Percentiles rank a stretch among this genome's conserved stretches.
These are phyloP conservation scores for Cerastis rubricosa DNA, from an alignment of 2,888 invertebrate species.

Conservation along the genomic window DNA sequence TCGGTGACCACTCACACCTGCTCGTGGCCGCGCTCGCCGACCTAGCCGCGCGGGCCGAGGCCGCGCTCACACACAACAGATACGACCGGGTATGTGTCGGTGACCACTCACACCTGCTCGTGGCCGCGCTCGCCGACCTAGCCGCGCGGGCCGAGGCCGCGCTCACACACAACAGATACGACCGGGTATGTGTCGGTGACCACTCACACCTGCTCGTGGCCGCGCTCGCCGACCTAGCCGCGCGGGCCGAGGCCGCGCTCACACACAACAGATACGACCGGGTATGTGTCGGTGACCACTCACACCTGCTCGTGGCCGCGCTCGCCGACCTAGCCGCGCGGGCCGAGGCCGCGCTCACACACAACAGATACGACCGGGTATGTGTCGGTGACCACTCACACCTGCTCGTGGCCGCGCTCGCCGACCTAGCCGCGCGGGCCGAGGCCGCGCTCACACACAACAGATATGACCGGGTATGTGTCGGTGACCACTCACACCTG, in stretches of 20 bases:
- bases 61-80: constrained; percentile 71
- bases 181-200: constrained; percentile 64
- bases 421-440: constrained; percentile 75
- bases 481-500: neutral
- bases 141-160: constrained; percentile 73
- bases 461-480: constrained; percentile 74
- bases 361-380: constrained; percentile 77
- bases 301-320: too few species aligned
- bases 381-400: neutral
- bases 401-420: too few species aligned
- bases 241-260: constrained; percentile 74
- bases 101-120: neutral
- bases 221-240: constrained; percentile 75
- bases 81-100: constrained; percentile 74
- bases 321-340: constrained; percentile 74
- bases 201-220: neutral
- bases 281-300: constrained; percentile 51
- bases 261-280: constrained; percentile 76
- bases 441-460: constrained; percentile 74
- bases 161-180: constrained; percentile 76
- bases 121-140: constrained; percentile 76
- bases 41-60: constrained; percentile 75
- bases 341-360: constrained; percentile 74
- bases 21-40: too few species aligned
- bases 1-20: neutral